Evolutionary conservation across 2,797 vertebrate species (phyloP).

Genomic region (Diplodus puntazzo): DNA sequence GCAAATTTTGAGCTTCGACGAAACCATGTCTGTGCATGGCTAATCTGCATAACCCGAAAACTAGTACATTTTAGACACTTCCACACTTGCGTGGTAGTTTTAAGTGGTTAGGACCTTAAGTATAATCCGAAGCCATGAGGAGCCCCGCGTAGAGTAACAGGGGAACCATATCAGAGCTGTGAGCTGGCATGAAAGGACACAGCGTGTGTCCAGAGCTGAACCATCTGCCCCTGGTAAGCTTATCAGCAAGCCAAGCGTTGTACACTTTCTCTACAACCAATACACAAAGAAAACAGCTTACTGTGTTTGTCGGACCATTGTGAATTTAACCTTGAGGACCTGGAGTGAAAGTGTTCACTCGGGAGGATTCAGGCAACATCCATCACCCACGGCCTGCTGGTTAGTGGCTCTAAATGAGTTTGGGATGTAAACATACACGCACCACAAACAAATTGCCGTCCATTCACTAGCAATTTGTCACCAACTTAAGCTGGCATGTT

Average conservation of each 20-base stretch:
- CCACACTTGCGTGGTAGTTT: constrained; percentile 43
- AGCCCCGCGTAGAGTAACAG: constrained; percentile 45
- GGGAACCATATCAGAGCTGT: constrained; percentile 52
- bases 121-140: constrained; percentile 29
- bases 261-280: constrained; percentile 32
- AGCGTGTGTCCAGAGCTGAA: constrained; percentile 62
- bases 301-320: neutral
- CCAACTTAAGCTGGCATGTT: neutral
- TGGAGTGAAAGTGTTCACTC: neutral
- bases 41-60: neutral
- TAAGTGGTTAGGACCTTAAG: constrained; percentile 32
- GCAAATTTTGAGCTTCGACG: constrained; percentile 1
- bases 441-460: constrained; percentile 5
- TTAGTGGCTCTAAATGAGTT: neutral
- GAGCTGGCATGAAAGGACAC: constrained; percentile 60
- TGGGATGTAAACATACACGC: neutral
- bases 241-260: constrained; percentile 24
- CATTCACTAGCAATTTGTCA: constrained; percentile 4
- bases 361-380: constrained; percentile 4
- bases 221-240: constrained; percentile 66
- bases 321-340: neutral
- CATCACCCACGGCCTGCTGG: neutral
- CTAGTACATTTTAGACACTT: neutral
- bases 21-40: neutral
- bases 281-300: constrained; percentile 19